Conservation (phyloP, 2,113 vertebrate genomes). For the Leucoraja erinaceus region DNA sequence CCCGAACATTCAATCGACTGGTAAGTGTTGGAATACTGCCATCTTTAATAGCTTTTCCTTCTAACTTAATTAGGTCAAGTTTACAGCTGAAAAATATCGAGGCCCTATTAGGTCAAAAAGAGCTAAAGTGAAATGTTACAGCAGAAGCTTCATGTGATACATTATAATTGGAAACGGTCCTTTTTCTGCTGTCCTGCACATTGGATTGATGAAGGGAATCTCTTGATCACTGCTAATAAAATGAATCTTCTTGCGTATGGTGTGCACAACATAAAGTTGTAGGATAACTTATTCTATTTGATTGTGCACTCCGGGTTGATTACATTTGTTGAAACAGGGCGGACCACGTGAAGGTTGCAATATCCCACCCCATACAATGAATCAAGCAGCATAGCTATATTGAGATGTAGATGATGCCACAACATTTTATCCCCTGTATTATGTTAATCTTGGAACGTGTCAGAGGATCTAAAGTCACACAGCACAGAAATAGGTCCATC, state of each 20-base stretch:
- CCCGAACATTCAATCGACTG: conserved; percentile 33
- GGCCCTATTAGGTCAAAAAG: background rate
- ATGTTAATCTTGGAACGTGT: background rate
- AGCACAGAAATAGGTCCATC: too few species aligned
- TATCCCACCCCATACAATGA: background rate
- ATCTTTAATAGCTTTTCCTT: background rate
- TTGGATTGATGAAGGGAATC: background rate
- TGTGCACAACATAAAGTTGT: too few species aligned
- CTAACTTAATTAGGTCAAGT: background rate
- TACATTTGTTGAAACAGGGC: too few species aligned
- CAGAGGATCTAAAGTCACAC: background rate
- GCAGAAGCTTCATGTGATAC: background rate
- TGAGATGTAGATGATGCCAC: background rate
- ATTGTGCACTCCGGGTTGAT: too few species aligned
- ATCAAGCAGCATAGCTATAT: background rate
- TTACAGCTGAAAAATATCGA: background rate
- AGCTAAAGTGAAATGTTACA: background rate
- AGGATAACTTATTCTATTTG: too few species aligned
- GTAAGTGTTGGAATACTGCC: conserved; percentile 14
- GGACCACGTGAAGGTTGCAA: too few species aligned
- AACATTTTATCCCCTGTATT: background rate
- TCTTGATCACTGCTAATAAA: background rate
- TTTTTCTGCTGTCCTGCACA: background rate
- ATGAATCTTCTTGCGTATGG: background rate
- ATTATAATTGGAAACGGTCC: background rate